phyloP scores from a whole-genome alignment of 2,888 invertebrate species.

The Drosophila incognita region DNA sequence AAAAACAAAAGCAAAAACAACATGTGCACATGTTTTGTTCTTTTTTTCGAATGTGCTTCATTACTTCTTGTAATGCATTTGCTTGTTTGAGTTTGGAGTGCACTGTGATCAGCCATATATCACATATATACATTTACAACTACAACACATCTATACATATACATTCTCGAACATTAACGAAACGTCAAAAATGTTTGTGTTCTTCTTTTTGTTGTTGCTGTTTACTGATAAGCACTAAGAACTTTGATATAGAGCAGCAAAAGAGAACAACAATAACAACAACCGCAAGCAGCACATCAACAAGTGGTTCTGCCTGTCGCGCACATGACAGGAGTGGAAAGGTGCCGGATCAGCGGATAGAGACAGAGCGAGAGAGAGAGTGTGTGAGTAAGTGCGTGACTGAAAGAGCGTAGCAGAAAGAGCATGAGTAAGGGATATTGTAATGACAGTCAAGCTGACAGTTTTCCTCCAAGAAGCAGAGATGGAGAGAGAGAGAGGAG shows the following conservation, averaged over 20 bases:
- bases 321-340: slow-evolving; percentile 33
- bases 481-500: background rate
- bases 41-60: background rate
- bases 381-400: background rate
- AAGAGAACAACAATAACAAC: slow-evolving; percentile 14
- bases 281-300: slow-evolving; percentile 15
- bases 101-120: slow-evolving; percentile 20
- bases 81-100: slow-evolving; percentile 23
- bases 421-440: slow-evolving; percentile 11
- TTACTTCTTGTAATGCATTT: slow-evolving; percentile 35
- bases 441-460: slow-evolving; percentile 7
- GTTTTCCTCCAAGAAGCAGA: background rate
- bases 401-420: background rate
- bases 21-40: slow-evolving; percentile 44
- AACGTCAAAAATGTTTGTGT: slow-evolving; percentile 17
- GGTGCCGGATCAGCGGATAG: slow-evolving; percentile 15
- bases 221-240: slow-evolving; percentile 57
- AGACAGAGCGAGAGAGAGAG: background rate
- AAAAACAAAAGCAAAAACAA: slow-evolving; percentile 3
- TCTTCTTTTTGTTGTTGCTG: slow-evolving; percentile 10
- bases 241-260: slow-evolving; percentile 54
- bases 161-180: slow-evolving; percentile 2
- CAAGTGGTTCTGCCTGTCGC: slow-evolving; percentile 41
- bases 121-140: slow-evolving; percentile 1
- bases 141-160: slow-evolving; percentile 5